Evolutionary conservation across 2,888 invertebrate species (phyloP).

Genomic region (Pharmacophagus antenor): DNA sequence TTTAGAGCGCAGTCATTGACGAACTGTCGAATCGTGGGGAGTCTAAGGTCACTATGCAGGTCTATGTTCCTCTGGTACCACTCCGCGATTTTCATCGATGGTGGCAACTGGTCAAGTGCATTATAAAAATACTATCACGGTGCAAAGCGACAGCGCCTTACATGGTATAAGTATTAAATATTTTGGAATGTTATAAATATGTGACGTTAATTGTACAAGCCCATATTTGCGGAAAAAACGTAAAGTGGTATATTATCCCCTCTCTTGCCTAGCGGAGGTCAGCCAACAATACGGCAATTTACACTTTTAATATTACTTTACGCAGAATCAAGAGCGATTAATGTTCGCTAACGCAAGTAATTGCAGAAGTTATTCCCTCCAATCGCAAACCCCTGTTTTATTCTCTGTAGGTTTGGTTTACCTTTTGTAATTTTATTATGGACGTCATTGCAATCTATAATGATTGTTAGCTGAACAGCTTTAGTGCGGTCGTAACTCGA

Average conservation of each 20-base stretch:
- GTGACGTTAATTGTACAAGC: background rate
- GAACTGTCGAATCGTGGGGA: too few relatives aligned
- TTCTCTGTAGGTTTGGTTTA: background rate
- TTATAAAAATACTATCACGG: too few relatives aligned
- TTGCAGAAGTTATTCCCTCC: background rate
- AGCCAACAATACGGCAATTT: slow-evolving; percentile 2
- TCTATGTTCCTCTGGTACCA: too few relatives aligned
- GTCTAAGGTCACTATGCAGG: too few relatives aligned
- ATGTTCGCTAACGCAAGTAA: background rate
- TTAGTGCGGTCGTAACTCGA: slow-evolving; percentile 12
- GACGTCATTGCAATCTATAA: background rate
- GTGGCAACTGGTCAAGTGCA: too few relatives aligned
- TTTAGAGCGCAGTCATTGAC: too few relatives aligned
- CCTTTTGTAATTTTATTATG: background rate
- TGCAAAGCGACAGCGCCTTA: too few relatives aligned
- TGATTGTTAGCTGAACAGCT: background rate
- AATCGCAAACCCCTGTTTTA: background rate
- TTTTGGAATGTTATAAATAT: too few relatives aligned
- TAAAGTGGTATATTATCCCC: background rate
- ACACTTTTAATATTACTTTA: background rate
- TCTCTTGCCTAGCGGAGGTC: background rate
- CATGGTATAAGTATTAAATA: too few relatives aligned
- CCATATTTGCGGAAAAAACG: background rate
- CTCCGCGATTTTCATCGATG: too few relatives aligned
- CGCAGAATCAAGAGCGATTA: background rate